These are phyloP conservation scores for Sebastes jordani DNA, from an alignment of 2,797 vertebrate genomes.

Conservation along the genomic window DNA sequence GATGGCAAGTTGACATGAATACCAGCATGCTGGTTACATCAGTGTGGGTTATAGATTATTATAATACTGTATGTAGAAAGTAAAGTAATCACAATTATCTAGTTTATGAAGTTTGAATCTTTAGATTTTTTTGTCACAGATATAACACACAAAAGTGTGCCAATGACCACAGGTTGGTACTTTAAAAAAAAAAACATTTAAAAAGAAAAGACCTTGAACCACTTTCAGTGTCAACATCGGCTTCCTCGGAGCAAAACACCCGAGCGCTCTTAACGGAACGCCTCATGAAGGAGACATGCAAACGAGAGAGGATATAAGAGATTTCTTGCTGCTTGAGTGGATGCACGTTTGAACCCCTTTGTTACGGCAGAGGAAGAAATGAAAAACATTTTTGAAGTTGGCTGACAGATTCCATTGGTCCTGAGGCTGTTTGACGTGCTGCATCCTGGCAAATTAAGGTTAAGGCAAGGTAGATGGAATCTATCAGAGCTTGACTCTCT, in stretches of 20 bases:
- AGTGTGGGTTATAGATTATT: neutral
- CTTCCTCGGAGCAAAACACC: conserved; percentile 21
- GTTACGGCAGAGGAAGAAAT: conserved; percentile 53
- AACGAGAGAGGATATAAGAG: conserved; percentile 29
- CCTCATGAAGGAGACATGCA: conserved; percentile 29
- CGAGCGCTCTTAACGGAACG: neutral
- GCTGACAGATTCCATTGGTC: conserved; percentile 81
- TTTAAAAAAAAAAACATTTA: neutral
- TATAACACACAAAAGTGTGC: neutral
- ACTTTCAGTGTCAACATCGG: conserved; percentile 12
- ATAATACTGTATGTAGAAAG: neutral
- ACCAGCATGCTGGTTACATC: neutral
- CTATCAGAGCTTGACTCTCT: conserved; percentile 78
- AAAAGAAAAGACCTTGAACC: conserved; percentile 18
- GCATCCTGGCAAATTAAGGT: conserved; percentile 84
- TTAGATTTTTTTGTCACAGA: neutral
- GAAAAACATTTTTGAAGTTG: conserved; percentile 72
- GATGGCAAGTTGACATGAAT: neutral
- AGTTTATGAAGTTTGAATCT: neutral
- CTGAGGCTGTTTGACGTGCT: conserved; percentile 75
- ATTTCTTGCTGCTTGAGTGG: conserved; percentile 61
- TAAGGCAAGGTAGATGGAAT: conserved; percentile 82
- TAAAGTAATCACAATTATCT: neutral
- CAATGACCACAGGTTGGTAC: conserved; percentile 9
- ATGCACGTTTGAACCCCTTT: conserved; percentile 73